Percentiles rank a stretch among this genome's conserved stretches.
phyloP scores from a whole-genome alignment of 1,140 invertebrate genomes.

The honey bee (Apis mellifera) region DNA sequence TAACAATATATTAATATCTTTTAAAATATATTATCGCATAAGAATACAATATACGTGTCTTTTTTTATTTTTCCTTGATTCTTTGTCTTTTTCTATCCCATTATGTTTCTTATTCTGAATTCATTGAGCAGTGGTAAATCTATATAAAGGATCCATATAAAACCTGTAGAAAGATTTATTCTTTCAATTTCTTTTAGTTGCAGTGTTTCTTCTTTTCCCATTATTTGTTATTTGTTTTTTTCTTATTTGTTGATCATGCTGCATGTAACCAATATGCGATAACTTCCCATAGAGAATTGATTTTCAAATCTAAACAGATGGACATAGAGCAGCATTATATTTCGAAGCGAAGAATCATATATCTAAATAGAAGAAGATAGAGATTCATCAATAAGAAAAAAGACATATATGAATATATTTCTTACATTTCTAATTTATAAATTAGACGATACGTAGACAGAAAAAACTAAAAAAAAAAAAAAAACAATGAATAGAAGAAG shows the following conservation, averaged over 20 bases:
- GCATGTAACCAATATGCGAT: slow-evolving; percentile 56
- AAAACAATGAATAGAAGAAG: background rate
- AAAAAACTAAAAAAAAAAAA: background rate
- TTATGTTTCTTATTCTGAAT: slow-evolving; percentile 7
- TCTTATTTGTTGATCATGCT: background rate
- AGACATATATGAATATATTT: slow-evolving; percentile 19
- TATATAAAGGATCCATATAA: slow-evolving; percentile 66
- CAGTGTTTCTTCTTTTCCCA: slow-evolving; percentile 3
- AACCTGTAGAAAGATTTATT: slow-evolving; percentile 62
- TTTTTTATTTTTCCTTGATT: slow-evolving; percentile 29
- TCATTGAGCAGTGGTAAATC: slow-evolving; percentile 60
- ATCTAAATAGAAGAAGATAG: slow-evolving; percentile 48
- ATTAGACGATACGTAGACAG: slow-evolving; percentile 10
- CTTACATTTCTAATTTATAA: background rate
- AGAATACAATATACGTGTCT: slow-evolving; percentile 52
- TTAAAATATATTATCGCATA: slow-evolving; percentile 63
- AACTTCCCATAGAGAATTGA: slow-evolving; percentile 67
- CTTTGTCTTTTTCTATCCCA: background rate
- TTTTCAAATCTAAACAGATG: slow-evolving; percentile 55
- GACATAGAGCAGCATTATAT: slow-evolving; percentile 68
- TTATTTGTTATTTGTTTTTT: background rate
- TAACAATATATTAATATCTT: slow-evolving; percentile 54
- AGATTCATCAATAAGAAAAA: slow-evolving; percentile 24
- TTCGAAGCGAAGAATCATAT: slow-evolving; percentile 56
- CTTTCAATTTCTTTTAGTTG: slow-evolving; percentile 55